A percentile compares a stretch with the other conserved stretches of the same genome.
Evolutionary conservation across 1,140 invertebrate genomes (phyloP).

Genomic region (Scaptodrosophila lebanonensis): DNA sequence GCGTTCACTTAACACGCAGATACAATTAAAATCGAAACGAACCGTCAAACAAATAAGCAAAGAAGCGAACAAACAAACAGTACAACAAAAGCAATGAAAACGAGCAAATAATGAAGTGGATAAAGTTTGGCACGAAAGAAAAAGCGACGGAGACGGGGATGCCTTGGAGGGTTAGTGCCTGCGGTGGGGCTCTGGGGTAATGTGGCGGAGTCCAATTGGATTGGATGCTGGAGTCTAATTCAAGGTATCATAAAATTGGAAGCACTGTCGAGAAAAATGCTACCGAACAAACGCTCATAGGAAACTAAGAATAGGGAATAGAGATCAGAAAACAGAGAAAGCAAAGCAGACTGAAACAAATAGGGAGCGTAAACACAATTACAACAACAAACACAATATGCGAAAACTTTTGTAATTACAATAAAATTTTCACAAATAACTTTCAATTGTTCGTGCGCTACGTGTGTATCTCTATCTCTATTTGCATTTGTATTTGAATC

Average conservation of each 20-base stretch:
- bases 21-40: constrained; percentile 70
- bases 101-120: constrained; percentile 74
- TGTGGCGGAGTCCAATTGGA: constrained; percentile 15
- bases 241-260: constrained; percentile 52
- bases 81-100: constrained; percentile 68
- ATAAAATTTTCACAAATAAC: constrained; percentile 75
- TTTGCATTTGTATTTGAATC: too few species aligned
- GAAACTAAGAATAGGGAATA: neutral
- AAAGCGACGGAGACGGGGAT: neutral
- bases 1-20: constrained; percentile 24
- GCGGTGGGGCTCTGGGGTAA: neutral
- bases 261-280: neutral
- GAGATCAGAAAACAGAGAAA: neutral
- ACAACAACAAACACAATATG: constrained; percentile 41
- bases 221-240: constrained; percentile 66
- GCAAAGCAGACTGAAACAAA: constrained; percentile 7
- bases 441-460: constrained; percentile 66
- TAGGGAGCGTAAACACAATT: too few species aligned
- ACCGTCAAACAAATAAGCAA: constrained; percentile 40
- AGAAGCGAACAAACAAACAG: constrained; percentile 43
- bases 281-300: too few species aligned
- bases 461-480: too few species aligned
- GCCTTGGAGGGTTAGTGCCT: neutral
- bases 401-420: constrained; percentile 73
- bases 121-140: constrained; percentile 49